Evolutionary conservation across 2,888 invertebrate species (phyloP), one percentile per base, ranked within the genome.

Genomic region (Tetranychus piercei): DNA sequence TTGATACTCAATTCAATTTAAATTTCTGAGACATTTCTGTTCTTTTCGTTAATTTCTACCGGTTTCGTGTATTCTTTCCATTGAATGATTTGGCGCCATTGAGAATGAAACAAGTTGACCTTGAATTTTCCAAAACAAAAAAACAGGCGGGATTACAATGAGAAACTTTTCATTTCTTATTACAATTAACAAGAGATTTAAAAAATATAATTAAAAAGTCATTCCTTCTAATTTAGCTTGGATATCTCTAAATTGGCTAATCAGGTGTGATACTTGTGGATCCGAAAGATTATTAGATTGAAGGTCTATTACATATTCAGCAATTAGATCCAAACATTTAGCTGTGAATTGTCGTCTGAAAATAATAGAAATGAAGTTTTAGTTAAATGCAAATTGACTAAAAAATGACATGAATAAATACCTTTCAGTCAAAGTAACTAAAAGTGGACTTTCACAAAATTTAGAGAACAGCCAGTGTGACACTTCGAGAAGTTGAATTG

Each of bases 401-500:
- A 20, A 75, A 65, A 55, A 44, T 44, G 5, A 20, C 43, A 76
- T 76, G 77, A 34, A 34, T 34, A 34, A 34, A 34, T 34, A 84
- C 84, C 83, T 82, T 78, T 84, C 84, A 77, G 80, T 78, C 6
- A 82, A 79, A 67, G 86, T 84, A 76, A 89, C 87, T 43, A 85
- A 82, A 78, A 86, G 84, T 55, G 88, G 86, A 80, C 86, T 86
- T 75, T 87, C 86, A 73, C 88, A 86, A 79, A 91, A 88, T 72
- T 86, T 84, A 77, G 87, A 87, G 77, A 92, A 87, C 79, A 94
- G 84, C 78, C 87, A 85, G 75, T 88, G 88, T 43, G 90, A 87
- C 6, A 88, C 90, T 81, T 88, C 87, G 78, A 92, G 88, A 78
- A 92, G 85, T 85, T 94, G 92, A 81, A 89, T 88, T 82, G 93